Evolutionary conservation across 2,888 invertebrate genomes (phyloP).

Genomic region (Sipunculus nudus): DNA sequence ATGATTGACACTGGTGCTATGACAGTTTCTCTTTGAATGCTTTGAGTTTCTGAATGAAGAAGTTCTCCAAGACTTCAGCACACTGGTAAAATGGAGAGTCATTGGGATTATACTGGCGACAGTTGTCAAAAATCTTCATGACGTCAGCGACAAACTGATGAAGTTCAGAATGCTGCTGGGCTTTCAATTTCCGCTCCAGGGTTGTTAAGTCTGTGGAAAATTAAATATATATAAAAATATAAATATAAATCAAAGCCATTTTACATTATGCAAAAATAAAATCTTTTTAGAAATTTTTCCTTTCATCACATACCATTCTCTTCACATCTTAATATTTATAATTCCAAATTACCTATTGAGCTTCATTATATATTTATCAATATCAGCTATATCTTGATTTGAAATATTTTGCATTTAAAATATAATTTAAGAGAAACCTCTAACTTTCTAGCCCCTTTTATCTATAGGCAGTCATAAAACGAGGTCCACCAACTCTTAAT

Average conservation of each 20-base stretch:
- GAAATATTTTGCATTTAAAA: too few species aligned
- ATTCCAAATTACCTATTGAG: too few species aligned
- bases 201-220: constrained; percentile 85
- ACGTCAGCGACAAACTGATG: constrained; percentile 97
- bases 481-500: too few species aligned
- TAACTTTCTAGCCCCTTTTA: too few species aligned
- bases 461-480: too few species aligned
- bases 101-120: constrained; percentile 95
- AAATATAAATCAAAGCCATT: neutral
- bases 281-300: too few species aligned
- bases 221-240: neutral
- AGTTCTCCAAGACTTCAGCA: constrained; percentile 93
- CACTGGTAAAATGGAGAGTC: constrained; percentile 96
- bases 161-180: constrained; percentile 83
- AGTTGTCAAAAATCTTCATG: constrained; percentile 98
- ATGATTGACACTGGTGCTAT: neutral
- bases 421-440: too few species aligned
- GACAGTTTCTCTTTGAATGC: constrained; percentile 24
- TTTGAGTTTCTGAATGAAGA: constrained; percentile 72
- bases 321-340: too few species aligned
- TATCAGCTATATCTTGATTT: too few species aligned
- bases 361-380: too few species aligned
- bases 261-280: neutral
- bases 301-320: too few species aligned
- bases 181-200: constrained; percentile 82